phyloP scores from a whole-genome alignment of 2,888 invertebrate species.

The Brachyopa scutellaris region DNA sequence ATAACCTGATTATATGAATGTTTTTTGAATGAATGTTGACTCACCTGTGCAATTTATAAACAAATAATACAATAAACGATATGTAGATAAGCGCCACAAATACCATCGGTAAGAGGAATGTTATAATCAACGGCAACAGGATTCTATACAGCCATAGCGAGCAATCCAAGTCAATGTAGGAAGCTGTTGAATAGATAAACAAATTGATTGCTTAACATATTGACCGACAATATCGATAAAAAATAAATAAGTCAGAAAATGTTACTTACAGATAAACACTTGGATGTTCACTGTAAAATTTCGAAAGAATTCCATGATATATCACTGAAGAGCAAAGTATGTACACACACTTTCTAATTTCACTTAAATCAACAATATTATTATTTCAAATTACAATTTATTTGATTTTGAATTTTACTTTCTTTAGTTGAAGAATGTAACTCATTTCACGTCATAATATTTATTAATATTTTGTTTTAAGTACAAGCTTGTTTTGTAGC shows the following conservation, averaged over 20 bases:
- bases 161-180: constrained; percentile 92
- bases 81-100: constrained; percentile 92
- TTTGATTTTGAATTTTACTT: constrained; percentile 61
- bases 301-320: constrained; percentile 77
- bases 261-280: constrained; percentile 77
- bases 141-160: constrained; percentile 93
- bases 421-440: constrained; percentile 35
- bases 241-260: background rate
- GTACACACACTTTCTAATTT: no score
- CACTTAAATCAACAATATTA: background rate
- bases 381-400: constrained; percentile 1
- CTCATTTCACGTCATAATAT: constrained; percentile 60
- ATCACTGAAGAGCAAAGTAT: background rate
- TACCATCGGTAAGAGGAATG: constrained; percentile 92
- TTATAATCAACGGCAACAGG: constrained; percentile 90
- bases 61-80: constrained; percentile 91
- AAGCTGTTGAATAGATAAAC: constrained; percentile 84
- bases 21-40: constrained; percentile 35
- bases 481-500: no score
- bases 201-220: background rate
- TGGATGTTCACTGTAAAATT: constrained; percentile 75
- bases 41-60: constrained; percentile 93
- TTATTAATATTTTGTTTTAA: no score
- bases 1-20: constrained; percentile 9
- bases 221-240: background rate